These are phyloP conservation scores for Pangasius macronema DNA, from an alignment of 2,797 vertebrate genomes.

Conservation along the genomic window DNA sequence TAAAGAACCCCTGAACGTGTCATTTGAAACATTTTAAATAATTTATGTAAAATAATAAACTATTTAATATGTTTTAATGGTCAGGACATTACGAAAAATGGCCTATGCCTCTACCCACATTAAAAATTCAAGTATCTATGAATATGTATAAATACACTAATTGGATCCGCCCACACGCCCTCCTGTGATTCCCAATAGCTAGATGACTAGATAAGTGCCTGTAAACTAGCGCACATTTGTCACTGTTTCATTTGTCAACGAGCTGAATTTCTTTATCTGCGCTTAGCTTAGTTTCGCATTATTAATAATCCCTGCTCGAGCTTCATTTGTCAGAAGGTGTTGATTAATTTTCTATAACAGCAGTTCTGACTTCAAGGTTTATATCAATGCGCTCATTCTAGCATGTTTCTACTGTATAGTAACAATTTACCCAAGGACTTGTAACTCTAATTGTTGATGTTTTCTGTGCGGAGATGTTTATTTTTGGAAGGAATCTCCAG, in stretches of 20 bases:
- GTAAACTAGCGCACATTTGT: constrained; percentile 32
- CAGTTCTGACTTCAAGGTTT: not conserved
- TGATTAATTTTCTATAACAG: not conserved
- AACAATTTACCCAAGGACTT: too few relatives aligned
- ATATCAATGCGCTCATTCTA: not conserved
- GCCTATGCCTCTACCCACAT: not conserved
- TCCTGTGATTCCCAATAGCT: constrained; percentile 21
- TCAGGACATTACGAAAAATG: not conserved
- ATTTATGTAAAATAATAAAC: constrained; percentile 22
- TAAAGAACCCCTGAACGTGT: constrained; percentile 20
- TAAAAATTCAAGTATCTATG: not conserved
- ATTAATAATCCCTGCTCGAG: not conserved
- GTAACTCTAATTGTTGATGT: not conserved
- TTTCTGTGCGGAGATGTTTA: not conserved
- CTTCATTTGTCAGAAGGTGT: not conserved
- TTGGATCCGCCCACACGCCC: constrained; percentile 16
- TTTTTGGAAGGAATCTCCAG: not conserved
- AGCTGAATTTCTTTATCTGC: not conserved
- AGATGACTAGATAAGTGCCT: constrained; percentile 16
- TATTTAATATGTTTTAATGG: constrained; percentile 15
- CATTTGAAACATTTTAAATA: constrained; percentile 17
- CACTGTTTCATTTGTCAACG: not conserved
- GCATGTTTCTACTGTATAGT: not conserved
- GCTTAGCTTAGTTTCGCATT: not conserved
- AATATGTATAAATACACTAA: constrained; percentile 25